These are phyloP conservation scores for Fragum fragum DNA, from an alignment of 2,888 invertebrate genomes.

Conservation along the genomic window DNA sequence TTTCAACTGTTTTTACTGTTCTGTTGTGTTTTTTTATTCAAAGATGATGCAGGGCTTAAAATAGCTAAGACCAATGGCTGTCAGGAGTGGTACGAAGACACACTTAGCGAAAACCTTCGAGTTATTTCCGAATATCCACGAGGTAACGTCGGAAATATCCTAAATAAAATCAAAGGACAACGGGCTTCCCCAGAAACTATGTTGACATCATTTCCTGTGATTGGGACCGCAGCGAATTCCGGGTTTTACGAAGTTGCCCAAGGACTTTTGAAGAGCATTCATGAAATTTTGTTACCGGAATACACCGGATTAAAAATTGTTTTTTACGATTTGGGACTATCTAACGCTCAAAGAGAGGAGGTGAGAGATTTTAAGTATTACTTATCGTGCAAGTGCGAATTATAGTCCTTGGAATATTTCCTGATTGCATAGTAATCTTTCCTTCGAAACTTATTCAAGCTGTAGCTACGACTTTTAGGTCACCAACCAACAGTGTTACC, in stretches of 20 bases:
- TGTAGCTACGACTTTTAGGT: too few species aligned
- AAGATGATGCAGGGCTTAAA: neutral
- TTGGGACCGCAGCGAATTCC: slow-evolving; percentile 62
- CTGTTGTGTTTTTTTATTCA: too few species aligned
- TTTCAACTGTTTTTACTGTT: too few species aligned
- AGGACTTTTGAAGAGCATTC: slow-evolving; percentile 41
- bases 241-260: slow-evolving; percentile 33
- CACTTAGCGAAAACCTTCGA: slow-evolving; percentile 35
- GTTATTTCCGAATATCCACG: slow-evolving; percentile 33
- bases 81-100: slow-evolving; percentile 43
- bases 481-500: too few species aligned
- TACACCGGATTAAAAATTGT: slow-evolving; percentile 39
- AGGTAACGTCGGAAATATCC: slow-evolving; percentile 23
- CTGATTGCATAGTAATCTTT: too few species aligned
- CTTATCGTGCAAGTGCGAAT: too few species aligned
- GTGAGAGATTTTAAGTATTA: too few species aligned
- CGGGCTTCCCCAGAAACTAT: neutral
- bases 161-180: slow-evolving; percentile 27
- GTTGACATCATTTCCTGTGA: slow-evolving; percentile 63
- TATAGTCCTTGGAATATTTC: too few species aligned
- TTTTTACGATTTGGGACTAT: slow-evolving; percentile 41
- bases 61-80: slow-evolving; percentile 25
- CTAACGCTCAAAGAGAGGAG: neutral
- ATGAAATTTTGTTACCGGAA: slow-evolving; percentile 24
- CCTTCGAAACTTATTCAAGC: too few species aligned